phyloP scores from a whole-genome alignment of 2,888 invertebrate genomes.

The Lacanobia oleracea region DNA sequence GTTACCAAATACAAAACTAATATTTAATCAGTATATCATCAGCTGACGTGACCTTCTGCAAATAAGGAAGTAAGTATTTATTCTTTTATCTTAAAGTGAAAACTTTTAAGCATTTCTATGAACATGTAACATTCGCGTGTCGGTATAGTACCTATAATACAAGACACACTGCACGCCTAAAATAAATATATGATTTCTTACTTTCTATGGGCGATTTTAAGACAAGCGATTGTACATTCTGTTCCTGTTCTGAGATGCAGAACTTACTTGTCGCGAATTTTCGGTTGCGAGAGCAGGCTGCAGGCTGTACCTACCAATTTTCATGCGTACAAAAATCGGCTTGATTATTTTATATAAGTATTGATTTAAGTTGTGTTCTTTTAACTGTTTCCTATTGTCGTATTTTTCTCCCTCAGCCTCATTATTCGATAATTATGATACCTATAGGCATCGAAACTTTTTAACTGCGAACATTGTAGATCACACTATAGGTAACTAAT shows the following conservation, averaged over 20 bases:
- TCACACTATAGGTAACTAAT: too few species aligned
- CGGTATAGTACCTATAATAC: background rate
- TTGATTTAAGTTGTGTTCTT: too few species aligned
- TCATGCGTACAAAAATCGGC: too few species aligned
- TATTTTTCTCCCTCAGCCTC: too few species aligned
- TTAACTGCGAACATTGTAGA: too few species aligned
- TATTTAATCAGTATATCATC: background rate
- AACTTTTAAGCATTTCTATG: background rate
- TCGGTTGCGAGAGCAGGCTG: background rate
- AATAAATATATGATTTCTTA: too few species aligned
- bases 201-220: background rate
- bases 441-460: too few species aligned
- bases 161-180: too few species aligned
- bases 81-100: background rate
- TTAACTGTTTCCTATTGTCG: too few species aligned
- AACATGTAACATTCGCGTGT: background rate
- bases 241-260: background rate
- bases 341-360: too few species aligned
- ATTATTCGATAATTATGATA: too few species aligned
- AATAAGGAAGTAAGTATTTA: background rate
- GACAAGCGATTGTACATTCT: background rate
- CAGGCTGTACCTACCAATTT: too few species aligned
- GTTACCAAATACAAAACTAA: background rate
- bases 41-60: background rate
- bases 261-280: background rate